phyloP scores from a whole-genome alignment of 2,888 invertebrate species.

The Lasioglossum lativentre region DNA sequence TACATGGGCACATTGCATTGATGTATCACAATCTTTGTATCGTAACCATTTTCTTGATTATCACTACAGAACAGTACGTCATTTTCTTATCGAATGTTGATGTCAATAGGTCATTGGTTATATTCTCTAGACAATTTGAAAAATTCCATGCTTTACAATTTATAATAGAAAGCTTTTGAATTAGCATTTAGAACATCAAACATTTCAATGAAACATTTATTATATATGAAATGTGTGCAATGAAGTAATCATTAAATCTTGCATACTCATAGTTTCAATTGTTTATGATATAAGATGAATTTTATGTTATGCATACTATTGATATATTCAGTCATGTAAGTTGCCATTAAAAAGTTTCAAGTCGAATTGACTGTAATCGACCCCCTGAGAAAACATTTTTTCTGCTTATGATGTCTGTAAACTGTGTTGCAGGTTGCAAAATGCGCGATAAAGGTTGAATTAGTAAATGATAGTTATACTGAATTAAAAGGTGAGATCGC shows the following conservation, averaged over 20 bases:
- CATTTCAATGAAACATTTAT: slow-evolving; percentile 4
- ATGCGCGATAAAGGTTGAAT: slow-evolving; percentile 95
- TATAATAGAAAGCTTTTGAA: slow-evolving; percentile 19
- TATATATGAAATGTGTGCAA: slow-evolving; percentile 16
- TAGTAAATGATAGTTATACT: slow-evolving; percentile 95
- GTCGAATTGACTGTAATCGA: not conserved
- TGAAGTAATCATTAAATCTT: slow-evolving; percentile 17
- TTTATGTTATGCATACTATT: slow-evolving; percentile 42
- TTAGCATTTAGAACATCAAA: slow-evolving; percentile 1
- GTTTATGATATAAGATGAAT: slow-evolving; percentile 43
- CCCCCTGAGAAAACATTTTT: slow-evolving; percentile 2
- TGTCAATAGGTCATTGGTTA: slow-evolving; percentile 75
- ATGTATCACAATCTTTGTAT: slow-evolving; percentile 34
- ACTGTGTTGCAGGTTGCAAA: slow-evolving; percentile 89
- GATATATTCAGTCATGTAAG: slow-evolving; percentile 39
- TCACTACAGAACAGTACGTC: slow-evolving; percentile 59
- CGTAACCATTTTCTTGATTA: slow-evolving; percentile 59
- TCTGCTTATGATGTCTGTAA: slow-evolving; percentile 24
- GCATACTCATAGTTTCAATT: slow-evolving; percentile 41
- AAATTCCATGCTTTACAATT: slow-evolving; percentile 19
- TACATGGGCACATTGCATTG: slow-evolving; percentile 19
- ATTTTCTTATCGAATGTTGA: slow-evolving; percentile 60
- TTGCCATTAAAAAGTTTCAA: slow-evolving; percentile 16
- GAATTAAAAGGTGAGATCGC: slow-evolving; percentile 97
- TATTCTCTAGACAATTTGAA: slow-evolving; percentile 45